Evolutionary conservation across 2,888 invertebrate genomes (phyloP).

Genomic region (Mechanitis mazaeus): DNA sequence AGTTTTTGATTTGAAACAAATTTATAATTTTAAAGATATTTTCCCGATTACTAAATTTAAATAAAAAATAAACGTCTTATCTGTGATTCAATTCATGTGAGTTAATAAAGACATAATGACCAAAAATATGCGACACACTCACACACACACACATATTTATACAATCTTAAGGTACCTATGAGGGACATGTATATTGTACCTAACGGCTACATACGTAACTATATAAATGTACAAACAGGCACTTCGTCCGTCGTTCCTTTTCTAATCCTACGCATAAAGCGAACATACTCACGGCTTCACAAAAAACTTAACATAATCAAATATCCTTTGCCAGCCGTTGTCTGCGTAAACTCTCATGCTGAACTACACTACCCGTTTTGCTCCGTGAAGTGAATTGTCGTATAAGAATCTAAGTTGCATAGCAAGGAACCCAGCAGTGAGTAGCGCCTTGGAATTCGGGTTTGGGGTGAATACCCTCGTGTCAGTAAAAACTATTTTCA

Average conservation of each 20-base stretch:
- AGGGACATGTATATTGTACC: not conserved
- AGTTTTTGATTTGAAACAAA: not conserved
- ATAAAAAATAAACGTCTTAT: too few species aligned
- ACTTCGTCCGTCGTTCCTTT: constrained; percentile 15
- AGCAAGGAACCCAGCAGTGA: constrained; percentile 55
- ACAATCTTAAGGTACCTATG: too few species aligned
- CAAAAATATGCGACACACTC: too few species aligned
- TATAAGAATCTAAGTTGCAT: constrained; percentile 49
- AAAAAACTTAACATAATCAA: constrained; percentile 60
- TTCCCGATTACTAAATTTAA: too few species aligned
- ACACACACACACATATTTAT: too few species aligned
- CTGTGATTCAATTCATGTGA: too few species aligned
- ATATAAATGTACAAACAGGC: constrained; percentile 15
- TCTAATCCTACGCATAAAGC: constrained; percentile 36
- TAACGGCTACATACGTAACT: not conserved
- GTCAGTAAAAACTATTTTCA: constrained; percentile 77
- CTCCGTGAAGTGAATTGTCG: constrained; percentile 38
- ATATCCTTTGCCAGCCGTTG: constrained; percentile 67
- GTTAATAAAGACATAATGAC: too few species aligned
- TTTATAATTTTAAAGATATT: not conserved
- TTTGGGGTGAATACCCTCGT: constrained; percentile 76
- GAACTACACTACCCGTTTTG: constrained; percentile 46
- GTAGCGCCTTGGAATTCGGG: constrained; percentile 68
- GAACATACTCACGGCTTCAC: constrained; percentile 54
- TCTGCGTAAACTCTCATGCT: constrained; percentile 56